Conservation (phyloP, 2,797 vertebrate species). For the Chelon labrosus region DNA sequence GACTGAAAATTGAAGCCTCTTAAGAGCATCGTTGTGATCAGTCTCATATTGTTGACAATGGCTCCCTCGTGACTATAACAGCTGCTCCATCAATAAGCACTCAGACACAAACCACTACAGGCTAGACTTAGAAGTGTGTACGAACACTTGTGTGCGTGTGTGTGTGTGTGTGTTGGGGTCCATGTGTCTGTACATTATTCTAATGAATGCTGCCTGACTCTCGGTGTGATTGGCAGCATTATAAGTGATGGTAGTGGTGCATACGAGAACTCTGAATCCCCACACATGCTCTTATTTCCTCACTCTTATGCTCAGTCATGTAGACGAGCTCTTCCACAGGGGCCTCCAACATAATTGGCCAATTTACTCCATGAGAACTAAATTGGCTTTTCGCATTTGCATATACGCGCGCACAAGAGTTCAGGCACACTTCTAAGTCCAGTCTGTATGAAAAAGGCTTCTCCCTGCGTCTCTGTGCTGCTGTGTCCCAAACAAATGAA, state of each 20-base stretch:
- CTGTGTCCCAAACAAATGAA: slow-evolving; percentile 17
- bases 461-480: background rate
- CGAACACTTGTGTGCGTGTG: slow-evolving; percentile 5
- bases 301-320: slow-evolving; percentile 22
- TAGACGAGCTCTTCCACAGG: slow-evolving; percentile 38
- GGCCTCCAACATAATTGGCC: slow-evolving; percentile 41
- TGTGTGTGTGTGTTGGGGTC: background rate
- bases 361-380: slow-evolving; percentile 38
- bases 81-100: slow-evolving; percentile 56
- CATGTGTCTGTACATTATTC: background rate
- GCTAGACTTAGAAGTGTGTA: slow-evolving; percentile 11
- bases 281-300: slow-evolving; percentile 16
- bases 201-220: slow-evolving; percentile 5
- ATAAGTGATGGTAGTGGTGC: background rate
- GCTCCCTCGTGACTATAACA: slow-evolving; percentile 46
- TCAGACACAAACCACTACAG: slow-evolving; percentile 36
- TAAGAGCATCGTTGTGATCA: slow-evolving; percentile 42
- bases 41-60: slow-evolving; percentile 51
- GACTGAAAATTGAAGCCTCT: slow-evolving; percentile 28
- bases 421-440: too few relatives aligned
- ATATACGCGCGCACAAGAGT: slow-evolving; percentile 21
- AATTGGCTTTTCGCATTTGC: slow-evolving; percentile 26
- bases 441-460: background rate
- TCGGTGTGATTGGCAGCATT: slow-evolving; percentile 15
- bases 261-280: slow-evolving; percentile 9